These are phyloP conservation scores for Dascyllus trimaculatus DNA, from an alignment of 2,113 vertebrate species.

Conservation along the genomic window DNA sequence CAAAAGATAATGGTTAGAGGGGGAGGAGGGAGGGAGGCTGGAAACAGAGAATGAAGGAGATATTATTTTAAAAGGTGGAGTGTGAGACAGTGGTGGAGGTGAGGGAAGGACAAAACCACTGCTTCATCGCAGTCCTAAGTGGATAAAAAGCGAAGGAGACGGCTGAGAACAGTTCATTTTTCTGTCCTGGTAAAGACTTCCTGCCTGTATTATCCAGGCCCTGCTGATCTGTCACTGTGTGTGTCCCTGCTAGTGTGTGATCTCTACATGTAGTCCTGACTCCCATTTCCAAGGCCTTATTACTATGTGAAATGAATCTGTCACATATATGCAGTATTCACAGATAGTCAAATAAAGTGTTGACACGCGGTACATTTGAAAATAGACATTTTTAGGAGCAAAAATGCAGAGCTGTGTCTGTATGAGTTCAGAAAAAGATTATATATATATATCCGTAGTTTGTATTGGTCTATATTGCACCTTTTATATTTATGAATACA, in stretches of 20 bases:
- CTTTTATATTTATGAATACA: too few species aligned
- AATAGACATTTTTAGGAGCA: neutral
- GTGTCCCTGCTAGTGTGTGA: slow-evolving; percentile 44
- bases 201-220: slow-evolving; percentile 49
- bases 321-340: slow-evolving; percentile 13
- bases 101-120: slow-evolving; percentile 58
- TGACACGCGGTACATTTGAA: neutral
- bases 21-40: slow-evolving; percentile 49
- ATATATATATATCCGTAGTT: neutral
- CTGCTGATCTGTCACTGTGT: slow-evolving; percentile 59
- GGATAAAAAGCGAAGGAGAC: slow-evolving; percentile 73
- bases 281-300: slow-evolving; percentile 12
- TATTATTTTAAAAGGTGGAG: slow-evolving; percentile 68
- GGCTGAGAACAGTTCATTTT: slow-evolving; percentile 70
- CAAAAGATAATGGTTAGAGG: slow-evolving; percentile 68
- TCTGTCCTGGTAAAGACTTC: slow-evolving; percentile 60
- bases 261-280: slow-evolving; percentile 10
- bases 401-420: slow-evolving; percentile 3
- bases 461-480: neutral
- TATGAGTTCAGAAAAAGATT: neutral
- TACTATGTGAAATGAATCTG: slow-evolving; percentile 24
- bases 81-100: slow-evolving; percentile 54
- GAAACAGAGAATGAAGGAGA: slow-evolving; percentile 54
- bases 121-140: slow-evolving; percentile 61
- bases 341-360: neutral